A percentile compares a stretch with the other conserved stretches of the same genome.
Conservation (phyloP, 2,888 invertebrate genomes). For the Cephus pygmeus region DNA sequence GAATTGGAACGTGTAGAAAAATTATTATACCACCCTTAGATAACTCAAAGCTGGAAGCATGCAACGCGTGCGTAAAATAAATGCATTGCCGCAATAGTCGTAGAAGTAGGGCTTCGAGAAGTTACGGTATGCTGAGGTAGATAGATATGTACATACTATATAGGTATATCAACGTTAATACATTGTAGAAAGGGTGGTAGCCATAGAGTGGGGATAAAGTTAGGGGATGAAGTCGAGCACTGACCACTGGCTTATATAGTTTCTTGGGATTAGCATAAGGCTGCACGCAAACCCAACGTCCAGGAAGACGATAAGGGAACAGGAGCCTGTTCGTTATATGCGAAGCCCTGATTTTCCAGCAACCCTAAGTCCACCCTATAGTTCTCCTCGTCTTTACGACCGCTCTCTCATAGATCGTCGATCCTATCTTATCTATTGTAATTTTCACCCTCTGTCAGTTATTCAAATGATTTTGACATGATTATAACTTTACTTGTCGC, state of each 20-base stretch:
- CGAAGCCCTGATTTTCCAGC: neutral
- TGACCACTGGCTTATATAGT: slow-evolving; percentile 55
- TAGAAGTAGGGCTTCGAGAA: neutral
- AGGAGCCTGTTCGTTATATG: slow-evolving; percentile 19
- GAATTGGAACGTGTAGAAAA: slow-evolving; percentile 26
- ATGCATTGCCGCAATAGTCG: slow-evolving; percentile 17
- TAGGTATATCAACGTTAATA: neutral
- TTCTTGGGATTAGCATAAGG: slow-evolving; percentile 59
- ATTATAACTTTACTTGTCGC: neutral
- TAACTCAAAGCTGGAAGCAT: slow-evolving; percentile 19
- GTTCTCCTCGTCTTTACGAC: neutral
- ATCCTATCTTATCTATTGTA: neutral
- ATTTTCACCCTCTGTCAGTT: neutral
- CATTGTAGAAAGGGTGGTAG: neutral
- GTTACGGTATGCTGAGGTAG: neutral
- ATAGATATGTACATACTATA: neutral
- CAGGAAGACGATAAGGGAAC: slow-evolving; percentile 59
- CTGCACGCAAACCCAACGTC: slow-evolving; percentile 60
- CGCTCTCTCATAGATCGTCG: neutral
- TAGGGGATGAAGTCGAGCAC: slow-evolving; percentile 46
- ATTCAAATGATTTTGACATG: neutral
- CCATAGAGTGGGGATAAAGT: slow-evolving; percentile 19
- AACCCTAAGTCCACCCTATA: neutral
- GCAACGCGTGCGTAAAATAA: slow-evolving; percentile 28
- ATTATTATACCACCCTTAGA: slow-evolving; percentile 25